Percentiles rank a stretch among this genome's conserved stretches.
phyloP scores from a whole-genome alignment of 2,113 vertebrate species.

The Calyptommatus sinebrachiatus region DNA sequence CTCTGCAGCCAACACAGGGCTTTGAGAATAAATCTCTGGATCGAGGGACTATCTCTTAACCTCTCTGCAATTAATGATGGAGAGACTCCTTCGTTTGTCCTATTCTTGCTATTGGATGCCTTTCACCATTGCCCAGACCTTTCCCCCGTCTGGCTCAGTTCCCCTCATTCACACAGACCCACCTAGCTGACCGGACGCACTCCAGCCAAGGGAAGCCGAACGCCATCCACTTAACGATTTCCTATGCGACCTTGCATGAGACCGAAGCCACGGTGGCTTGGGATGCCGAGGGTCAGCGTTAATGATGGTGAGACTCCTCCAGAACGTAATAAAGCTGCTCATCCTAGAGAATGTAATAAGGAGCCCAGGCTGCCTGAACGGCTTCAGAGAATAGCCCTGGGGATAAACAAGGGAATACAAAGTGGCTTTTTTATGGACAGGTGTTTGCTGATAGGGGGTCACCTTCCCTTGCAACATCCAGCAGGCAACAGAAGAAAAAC shows the following conservation, averaged over 20 bases:
- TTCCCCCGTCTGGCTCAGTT: not conserved
- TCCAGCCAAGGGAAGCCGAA: not conserved
- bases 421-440: conserved; percentile 37
- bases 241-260: not conserved
- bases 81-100: too few relatives aligned
- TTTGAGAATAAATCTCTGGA: too few relatives aligned
- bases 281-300: not conserved
- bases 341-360: not conserved
- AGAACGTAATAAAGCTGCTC: not conserved
- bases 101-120: not conserved
- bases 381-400: not conserved
- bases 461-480: not conserved
- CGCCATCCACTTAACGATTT: not conserved
- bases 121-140: not conserved
- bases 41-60: too few relatives aligned
- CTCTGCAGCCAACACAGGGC: too few relatives aligned
- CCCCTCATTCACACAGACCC: not conserved
- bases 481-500: not conserved
- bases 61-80: too few relatives aligned
- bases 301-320: not conserved
- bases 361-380: not conserved
- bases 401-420: conserved; percentile 24
- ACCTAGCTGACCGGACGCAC: not conserved
- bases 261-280: not conserved
- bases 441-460: conserved; percentile 22